Percentiles rank a stretch among this genome's conserved stretches.
Evolutionary conservation across 2,797 vertebrate genomes (phyloP).

Genomic region (Xenentodon cancila): DNA sequence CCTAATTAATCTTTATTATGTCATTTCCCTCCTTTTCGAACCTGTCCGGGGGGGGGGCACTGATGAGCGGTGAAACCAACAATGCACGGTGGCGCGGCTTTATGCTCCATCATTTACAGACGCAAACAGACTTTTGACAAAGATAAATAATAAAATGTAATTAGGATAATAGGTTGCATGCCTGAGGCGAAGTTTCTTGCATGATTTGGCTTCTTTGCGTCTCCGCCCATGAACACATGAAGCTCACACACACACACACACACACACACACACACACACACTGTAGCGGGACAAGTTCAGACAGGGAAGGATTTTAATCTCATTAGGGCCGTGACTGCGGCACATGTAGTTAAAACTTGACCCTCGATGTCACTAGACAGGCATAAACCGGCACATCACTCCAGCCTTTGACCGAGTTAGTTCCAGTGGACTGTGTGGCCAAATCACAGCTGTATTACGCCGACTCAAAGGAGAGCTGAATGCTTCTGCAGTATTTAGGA

Average conservation of each 20-base stretch:
- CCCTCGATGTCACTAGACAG: constrained; percentile 18
- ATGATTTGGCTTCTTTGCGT: constrained; percentile 23
- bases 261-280: constrained; percentile 13
- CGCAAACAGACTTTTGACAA: background rate
- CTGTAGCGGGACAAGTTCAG: constrained; percentile 12
- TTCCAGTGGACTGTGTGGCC: constrained; percentile 4
- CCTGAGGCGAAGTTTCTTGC: constrained; percentile 6
- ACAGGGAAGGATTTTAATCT: constrained; percentile 38
- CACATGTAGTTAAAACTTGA: constrained; percentile 37
- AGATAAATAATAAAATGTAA: background rate
- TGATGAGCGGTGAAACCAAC: too few relatives aligned
- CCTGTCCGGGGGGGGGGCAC: too few relatives aligned
- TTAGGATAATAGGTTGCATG: background rate
- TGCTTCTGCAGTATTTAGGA: background rate
- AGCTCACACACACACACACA: background rate
- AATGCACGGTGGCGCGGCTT: too few relatives aligned
- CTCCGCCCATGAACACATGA: constrained; percentile 6
- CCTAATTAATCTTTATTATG: too few relatives aligned
- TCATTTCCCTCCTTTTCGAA: too few relatives aligned
- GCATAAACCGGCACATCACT: constrained; percentile 23
- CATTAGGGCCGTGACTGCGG: constrained; percentile 36
- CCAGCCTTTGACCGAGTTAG: constrained; percentile 11
- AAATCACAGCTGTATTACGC: background rate
- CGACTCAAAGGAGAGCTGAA: constrained; percentile 1
- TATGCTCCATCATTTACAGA: too few relatives aligned